phyloP scores from a whole-genome alignment of 2,797 vertebrate genomes.

The Danio choprae region DNA sequence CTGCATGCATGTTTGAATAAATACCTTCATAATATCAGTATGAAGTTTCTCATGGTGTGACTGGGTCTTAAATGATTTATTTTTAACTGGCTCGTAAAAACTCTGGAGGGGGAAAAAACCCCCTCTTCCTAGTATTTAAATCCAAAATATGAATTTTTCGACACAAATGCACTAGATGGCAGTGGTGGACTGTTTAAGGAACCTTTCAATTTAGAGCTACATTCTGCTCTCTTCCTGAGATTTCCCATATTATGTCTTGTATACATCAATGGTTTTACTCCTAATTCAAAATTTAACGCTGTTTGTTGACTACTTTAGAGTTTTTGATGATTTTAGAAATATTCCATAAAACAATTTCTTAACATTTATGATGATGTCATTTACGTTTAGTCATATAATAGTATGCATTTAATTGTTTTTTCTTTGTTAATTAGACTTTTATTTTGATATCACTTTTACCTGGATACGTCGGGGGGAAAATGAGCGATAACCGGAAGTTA shows the following conservation, averaged over 20 bases:
- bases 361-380: neutral
- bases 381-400: neutral
- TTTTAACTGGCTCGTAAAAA: too few relatives aligned
- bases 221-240: neutral
- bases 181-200: constrained; percentile 3
- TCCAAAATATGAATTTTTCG: neutral
- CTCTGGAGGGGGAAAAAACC: too few relatives aligned
- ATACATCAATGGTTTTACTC: neutral
- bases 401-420: neutral
- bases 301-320: too few relatives aligned
- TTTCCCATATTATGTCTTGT: neutral
- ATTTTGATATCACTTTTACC: neutral
- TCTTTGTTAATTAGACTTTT: neutral
- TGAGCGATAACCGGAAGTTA: neutral
- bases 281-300: neutral
- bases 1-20: neutral
- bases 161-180: constrained; percentile 47
- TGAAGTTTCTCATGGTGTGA: neutral
- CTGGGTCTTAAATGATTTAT: neutral
- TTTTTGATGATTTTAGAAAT: too few relatives aligned
- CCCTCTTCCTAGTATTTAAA: neutral
- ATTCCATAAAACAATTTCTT: too few relatives aligned
- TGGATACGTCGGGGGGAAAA: neutral
- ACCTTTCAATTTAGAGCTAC: neutral
- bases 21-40: neutral